Evolutionary conservation across 2,113 vertebrate genomes (phyloP).

Genomic region (Melanotaenia duboulayi): DNA sequence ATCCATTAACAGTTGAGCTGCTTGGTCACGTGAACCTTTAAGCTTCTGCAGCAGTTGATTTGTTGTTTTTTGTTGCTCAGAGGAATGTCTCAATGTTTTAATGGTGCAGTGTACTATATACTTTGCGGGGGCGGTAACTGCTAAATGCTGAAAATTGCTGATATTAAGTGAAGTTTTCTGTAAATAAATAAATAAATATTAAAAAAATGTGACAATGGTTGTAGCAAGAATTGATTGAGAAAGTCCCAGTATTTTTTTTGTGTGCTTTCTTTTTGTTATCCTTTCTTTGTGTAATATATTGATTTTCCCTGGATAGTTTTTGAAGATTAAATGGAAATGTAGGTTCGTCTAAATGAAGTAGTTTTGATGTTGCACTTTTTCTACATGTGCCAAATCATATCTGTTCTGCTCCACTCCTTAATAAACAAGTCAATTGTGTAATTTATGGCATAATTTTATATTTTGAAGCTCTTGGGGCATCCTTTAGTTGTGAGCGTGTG

Average conservation of each 20-base stretch:
- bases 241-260: slow-evolving; percentile 22
- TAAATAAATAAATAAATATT: no score
- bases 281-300: slow-evolving; percentile 9
- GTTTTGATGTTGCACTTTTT: slow-evolving; percentile 59
- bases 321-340: slow-evolving; percentile 11
- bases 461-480: not conserved
- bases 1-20: not conserved
- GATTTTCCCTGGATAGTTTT: not conserved
- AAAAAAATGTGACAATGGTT: slow-evolving; percentile 2
- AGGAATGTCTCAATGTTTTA: slow-evolving; percentile 8
- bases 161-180: slow-evolving; percentile 11
- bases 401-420: slow-evolving; percentile 41
- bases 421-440: slow-evolving; percentile 41
- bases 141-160: slow-evolving; percentile 11
- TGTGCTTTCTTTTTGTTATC: not conserved
- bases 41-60: not conserved
- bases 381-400: slow-evolving; percentile 66
- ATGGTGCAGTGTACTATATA: slow-evolving; percentile 35
- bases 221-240: slow-evolving; percentile 17
- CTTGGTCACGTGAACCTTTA: not conserved
- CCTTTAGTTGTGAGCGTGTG: slow-evolving; percentile 1
- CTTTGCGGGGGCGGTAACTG: not conserved
- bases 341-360: not conserved
- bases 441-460: not conserved
- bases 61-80: not conserved